Evolutionary conservation across 1,140 invertebrate species (phyloP).

Genomic region (Drosophila albomicans): DNA sequence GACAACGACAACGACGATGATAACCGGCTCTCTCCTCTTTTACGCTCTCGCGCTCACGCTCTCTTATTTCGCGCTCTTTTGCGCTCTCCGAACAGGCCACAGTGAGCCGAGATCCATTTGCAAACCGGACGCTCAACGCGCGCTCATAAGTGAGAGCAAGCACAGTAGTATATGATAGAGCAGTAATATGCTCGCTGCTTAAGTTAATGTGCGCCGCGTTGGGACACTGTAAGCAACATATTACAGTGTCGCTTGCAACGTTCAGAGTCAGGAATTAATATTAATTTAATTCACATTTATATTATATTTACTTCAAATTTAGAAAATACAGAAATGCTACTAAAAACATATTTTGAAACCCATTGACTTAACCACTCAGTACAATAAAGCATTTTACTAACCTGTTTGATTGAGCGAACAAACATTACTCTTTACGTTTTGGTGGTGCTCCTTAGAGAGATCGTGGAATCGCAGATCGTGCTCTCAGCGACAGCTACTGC

Average conservation of each 20-base stretch:
- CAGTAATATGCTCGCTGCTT: slow-evolving; percentile 21
- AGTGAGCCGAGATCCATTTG: slow-evolving; percentile 33
- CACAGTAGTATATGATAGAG: slow-evolving; percentile 14
- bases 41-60: background rate
- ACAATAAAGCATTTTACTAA: background rate
- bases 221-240: slow-evolving; percentile 9
- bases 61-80: background rate
- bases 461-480: background rate
- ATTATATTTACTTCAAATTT: background rate
- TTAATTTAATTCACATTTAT: slow-evolving; percentile 2
- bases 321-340: background rate
- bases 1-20: slow-evolving; percentile 15
- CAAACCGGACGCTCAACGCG: slow-evolving; percentile 26
- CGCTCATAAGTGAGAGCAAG: slow-evolving; percentile 4
- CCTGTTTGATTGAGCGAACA: slow-evolving; percentile 11
- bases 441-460: slow-evolving; percentile 37
- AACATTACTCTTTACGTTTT: slow-evolving; percentile 15
- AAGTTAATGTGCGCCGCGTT: background rate
- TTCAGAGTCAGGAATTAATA: background rate
- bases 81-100: slow-evolving; percentile 10
- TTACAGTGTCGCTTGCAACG: background rate
- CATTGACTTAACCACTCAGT: too few relatives aligned
- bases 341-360: too few relatives aligned
- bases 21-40: slow-evolving; percentile 25
- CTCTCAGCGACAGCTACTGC: slow-evolving; percentile 28